These are phyloP conservation scores for Rhinolophus ferrumequinum DNA, from an alignment of 2,113 vertebrate genomes.

Conservation along the genomic window DNA sequence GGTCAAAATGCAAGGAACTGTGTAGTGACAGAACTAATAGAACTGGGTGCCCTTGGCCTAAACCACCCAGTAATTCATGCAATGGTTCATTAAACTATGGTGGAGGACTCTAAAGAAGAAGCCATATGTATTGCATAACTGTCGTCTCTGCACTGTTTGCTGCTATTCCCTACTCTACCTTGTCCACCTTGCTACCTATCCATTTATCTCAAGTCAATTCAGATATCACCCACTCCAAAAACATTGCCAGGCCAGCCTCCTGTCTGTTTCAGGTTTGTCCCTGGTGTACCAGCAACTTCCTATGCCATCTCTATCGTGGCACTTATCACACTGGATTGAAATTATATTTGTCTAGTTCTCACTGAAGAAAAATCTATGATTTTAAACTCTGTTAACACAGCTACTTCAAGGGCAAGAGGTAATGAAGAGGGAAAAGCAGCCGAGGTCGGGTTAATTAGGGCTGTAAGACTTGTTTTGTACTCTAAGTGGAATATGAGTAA, in stretches of 20 bases:
- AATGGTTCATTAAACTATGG: neutral
- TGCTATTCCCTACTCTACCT: neutral
- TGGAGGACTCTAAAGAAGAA: neutral
- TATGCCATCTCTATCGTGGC: neutral
- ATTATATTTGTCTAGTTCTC: neutral
- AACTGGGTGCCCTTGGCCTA: neutral
- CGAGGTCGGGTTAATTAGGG: neutral
- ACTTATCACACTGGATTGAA: neutral
- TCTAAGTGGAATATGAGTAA: neutral
- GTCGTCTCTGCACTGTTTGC: neutral
- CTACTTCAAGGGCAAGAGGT: conserved; percentile 2
- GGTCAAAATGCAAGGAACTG: neutral
- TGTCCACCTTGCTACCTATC: neutral
- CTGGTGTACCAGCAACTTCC: neutral
- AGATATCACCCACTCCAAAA: neutral
- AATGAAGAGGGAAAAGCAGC: neutral
- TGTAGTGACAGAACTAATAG: neutral
- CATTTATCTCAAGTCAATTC: neutral
- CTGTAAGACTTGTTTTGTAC: neutral
- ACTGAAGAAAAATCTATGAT: neutral
- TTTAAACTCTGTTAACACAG: neutral
- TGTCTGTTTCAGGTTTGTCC: neutral
- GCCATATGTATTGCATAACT: neutral
- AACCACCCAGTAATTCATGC: neutral
- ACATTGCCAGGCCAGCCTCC: neutral